A percentile compares a stretch with the other conserved stretches of the same genome.
phyloP scores from a whole-genome alignment of 2,888 invertebrate species.

The Oscheius myriophilus region DNA sequence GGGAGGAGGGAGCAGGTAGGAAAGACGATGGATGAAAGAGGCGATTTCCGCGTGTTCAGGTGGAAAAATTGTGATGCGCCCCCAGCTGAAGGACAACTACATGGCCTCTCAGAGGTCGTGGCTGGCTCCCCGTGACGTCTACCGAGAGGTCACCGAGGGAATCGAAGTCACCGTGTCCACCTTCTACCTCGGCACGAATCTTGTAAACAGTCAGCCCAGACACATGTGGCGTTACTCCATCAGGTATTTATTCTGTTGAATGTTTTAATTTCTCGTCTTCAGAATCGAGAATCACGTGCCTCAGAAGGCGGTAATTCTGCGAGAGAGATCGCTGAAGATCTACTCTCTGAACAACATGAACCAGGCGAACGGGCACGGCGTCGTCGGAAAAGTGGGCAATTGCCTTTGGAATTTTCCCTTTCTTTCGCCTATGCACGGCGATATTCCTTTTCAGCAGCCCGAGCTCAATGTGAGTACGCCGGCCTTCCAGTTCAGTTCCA shows the following conservation, averaged over 20 bases:
- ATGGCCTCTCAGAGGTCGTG: constrained; percentile 47
- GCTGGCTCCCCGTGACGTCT: constrained; percentile 57
- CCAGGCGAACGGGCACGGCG: constrained; percentile 57
- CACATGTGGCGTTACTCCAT: constrained; percentile 93
- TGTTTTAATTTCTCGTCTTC: background rate
- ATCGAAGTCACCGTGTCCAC: constrained; percentile 97
- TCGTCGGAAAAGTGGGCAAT: constrained; percentile 46
- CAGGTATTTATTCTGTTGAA: constrained; percentile 72
- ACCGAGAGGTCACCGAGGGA: constrained; percentile 88
- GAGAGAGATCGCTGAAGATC: constrained; percentile 53
- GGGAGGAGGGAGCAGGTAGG: constrained; percentile 9
- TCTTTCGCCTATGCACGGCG: background rate
- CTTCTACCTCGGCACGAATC: constrained; percentile 84
- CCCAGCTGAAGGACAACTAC: constrained; percentile 51
- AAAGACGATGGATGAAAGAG: too few species aligned
- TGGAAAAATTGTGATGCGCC: constrained; percentile 39
- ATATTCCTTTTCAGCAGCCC: constrained; percentile 45
- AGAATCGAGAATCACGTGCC: constrained; percentile 48
- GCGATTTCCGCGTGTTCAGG: constrained; percentile 4
- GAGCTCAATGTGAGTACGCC: constrained; percentile 53
- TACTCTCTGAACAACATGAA: constrained; percentile 63
- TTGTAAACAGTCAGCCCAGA: constrained; percentile 65
- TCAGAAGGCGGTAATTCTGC: constrained; percentile 46
- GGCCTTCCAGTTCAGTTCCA: constrained; percentile 62
- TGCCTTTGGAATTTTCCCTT: background rate